Evolutionary conservation across 2,888 invertebrate genomes (phyloP).

Genomic region (Athetis lepigone): DNA sequence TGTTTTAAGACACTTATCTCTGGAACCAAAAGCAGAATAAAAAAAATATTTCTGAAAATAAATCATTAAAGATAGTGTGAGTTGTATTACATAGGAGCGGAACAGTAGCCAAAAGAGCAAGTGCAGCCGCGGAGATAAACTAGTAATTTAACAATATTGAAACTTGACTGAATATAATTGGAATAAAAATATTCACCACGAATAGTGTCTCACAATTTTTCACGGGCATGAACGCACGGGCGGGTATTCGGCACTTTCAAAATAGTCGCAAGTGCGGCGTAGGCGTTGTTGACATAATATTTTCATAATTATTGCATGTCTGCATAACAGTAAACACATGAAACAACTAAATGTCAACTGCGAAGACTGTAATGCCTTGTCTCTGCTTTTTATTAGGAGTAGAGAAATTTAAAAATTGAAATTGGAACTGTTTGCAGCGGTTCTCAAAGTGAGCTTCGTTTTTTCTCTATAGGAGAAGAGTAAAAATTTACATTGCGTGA

Average conservation of each 20-base stretch:
- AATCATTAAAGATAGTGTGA: too few relatives aligned
- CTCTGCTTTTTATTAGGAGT: too few relatives aligned
- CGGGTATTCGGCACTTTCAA: slow-evolving; percentile 11
- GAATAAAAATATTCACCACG: background rate
- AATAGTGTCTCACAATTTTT: background rate
- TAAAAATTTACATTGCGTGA: too few relatives aligned
- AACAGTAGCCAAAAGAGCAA: too few relatives aligned
- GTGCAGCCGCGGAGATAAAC: too few relatives aligned
- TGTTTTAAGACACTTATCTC: too few relatives aligned
- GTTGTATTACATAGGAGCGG: too few relatives aligned
- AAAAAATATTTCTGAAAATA: background rate
- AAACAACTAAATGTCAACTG: background rate
- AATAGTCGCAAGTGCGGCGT: slow-evolving; percentile 7
- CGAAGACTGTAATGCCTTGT: background rate
- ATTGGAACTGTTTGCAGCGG: too few relatives aligned
- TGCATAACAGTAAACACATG: slow-evolving; percentile 3
- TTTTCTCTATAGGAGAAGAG: too few relatives aligned
- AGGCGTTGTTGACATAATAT: slow-evolving; percentile 19
- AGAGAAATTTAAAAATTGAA: too few relatives aligned
- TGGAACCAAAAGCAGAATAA: too few relatives aligned
- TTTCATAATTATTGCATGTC: slow-evolving; percentile 11
- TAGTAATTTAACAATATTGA: background rate
- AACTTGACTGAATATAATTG: background rate
- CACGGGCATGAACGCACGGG: background rate
- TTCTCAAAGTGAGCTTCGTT: too few relatives aligned